Evolutionary conservation across 2,888 invertebrate species (phyloP).

Genomic region (Dolichomitus sp.): DNA sequence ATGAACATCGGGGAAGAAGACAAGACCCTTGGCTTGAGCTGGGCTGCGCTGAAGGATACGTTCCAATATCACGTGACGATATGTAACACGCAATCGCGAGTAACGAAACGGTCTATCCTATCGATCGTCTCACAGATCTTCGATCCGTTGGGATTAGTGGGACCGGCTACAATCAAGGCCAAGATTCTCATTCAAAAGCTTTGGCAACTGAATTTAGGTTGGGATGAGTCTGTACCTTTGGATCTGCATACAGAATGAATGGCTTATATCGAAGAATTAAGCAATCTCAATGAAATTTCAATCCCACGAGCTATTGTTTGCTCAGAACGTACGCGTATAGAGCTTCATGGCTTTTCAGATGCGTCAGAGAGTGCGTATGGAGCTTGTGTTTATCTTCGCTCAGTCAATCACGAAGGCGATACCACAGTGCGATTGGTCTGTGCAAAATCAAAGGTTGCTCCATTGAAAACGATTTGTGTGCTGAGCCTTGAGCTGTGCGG

Average conservation of each 20-base stretch:
- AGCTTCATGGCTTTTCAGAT: slow-evolving; percentile 37
- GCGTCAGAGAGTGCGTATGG: background rate
- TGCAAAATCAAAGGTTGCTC: slow-evolving; percentile 24
- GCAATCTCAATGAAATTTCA: slow-evolving; percentile 14
- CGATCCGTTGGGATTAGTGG: background rate
- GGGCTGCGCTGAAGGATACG: slow-evolving; percentile 30
- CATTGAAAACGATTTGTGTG: background rate
- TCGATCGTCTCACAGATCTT: slow-evolving; percentile 5
- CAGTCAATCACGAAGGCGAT: background rate
- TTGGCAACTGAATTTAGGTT: slow-evolving; percentile 12
- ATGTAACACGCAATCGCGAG: background rate
- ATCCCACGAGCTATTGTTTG: slow-evolving; percentile 15
- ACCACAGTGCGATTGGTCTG: slow-evolving; percentile 11
- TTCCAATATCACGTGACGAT: slow-evolving; percentile 22
- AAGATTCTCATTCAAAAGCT: slow-evolving; percentile 24
- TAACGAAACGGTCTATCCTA: slow-evolving; percentile 26
- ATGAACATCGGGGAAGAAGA: slow-evolving; percentile 31
- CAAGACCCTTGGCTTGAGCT: slow-evolving; percentile 37
- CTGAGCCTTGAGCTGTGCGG: slow-evolving; percentile 8
- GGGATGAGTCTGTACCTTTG: slow-evolving; percentile 12
- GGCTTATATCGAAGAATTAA: background rate
- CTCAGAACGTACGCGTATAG: background rate
- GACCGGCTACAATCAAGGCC: slow-evolving; percentile 24
- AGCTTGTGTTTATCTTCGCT: too few species aligned
- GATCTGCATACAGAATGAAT: background rate